phyloP scores from a whole-genome alignment of 1,140 invertebrate genomes.

The Eumaeus atala region DNA sequence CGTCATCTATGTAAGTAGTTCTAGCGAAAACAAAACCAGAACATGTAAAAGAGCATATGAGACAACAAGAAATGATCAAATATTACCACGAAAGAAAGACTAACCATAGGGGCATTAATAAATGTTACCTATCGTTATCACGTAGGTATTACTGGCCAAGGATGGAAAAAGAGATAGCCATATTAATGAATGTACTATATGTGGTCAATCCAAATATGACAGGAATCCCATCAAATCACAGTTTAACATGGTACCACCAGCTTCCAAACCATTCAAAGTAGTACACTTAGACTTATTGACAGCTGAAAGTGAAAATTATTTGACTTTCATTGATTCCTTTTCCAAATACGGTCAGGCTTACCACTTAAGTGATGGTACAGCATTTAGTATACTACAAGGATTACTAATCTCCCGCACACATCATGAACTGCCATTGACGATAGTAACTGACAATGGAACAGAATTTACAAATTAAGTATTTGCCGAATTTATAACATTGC shows the following conservation, averaged over 20 bases:
- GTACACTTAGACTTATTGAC: constrained; percentile 19
- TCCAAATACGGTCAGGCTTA: too few relatives aligned
- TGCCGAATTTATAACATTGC: constrained; percentile 23
- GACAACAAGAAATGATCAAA: constrained; percentile 26
- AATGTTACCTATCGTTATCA: constrained; percentile 22
- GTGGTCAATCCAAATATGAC: too few relatives aligned
- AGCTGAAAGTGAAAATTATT: constrained; percentile 21
- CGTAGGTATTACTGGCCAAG: constrained; percentile 28
- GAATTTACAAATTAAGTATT: too few relatives aligned
- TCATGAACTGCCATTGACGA: constrained; percentile 24
- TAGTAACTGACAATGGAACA: constrained; percentile 24
- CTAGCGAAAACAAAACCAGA: too few relatives aligned
- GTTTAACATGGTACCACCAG: too few relatives aligned
- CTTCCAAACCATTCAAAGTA: constrained; percentile 24
- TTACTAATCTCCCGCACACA: too few relatives aligned
- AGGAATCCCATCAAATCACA: too few relatives aligned
- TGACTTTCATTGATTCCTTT: too few relatives aligned
- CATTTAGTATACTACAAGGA: too few relatives aligned
- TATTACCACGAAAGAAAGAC: constrained; percentile 30
- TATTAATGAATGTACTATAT: constrained; percentile 24
- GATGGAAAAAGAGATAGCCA: constrained; percentile 21
- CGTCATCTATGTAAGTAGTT: too few relatives aligned
- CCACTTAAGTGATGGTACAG: too few relatives aligned
- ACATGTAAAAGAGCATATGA: too few relatives aligned
- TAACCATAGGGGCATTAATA: constrained; percentile 28